These are phyloP conservation scores for Melospiza georgiana DNA, from an alignment of 2,113 vertebrate species.

Conservation along the genomic window DNA sequence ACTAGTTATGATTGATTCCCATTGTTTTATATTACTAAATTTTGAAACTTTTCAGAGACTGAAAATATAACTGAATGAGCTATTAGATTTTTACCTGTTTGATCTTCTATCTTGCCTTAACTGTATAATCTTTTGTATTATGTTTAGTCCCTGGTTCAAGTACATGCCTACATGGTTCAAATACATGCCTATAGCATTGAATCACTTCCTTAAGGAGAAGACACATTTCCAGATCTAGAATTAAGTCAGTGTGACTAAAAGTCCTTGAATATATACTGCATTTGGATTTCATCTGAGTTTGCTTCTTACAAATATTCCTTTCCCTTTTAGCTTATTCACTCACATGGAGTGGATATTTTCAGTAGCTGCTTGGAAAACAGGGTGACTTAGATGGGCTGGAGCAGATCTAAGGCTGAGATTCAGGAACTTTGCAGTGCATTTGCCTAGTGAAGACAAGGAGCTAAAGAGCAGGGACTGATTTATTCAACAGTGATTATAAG, in stretches of 20 bases:
- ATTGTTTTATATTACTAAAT: not conserved
- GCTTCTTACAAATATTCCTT: not conserved
- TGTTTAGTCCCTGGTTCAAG: not conserved
- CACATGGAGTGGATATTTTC: not conserved
- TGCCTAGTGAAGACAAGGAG: not conserved
- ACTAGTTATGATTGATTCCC: not conserved
- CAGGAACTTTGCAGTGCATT: not conserved
- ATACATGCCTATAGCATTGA: not conserved
- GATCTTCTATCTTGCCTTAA: not conserved
- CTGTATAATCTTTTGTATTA: not conserved
- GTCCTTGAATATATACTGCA: not conserved
- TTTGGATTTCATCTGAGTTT: constrained; percentile 5
- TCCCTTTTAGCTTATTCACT: not conserved
- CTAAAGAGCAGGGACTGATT: not conserved
- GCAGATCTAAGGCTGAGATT: not conserved
- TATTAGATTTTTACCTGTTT: not conserved
- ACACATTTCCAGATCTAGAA: not conserved
- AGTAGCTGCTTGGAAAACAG: not conserved
- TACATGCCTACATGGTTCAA: not conserved
- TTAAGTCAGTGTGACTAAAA: not conserved
- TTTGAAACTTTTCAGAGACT: not conserved
- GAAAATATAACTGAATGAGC: not conserved
- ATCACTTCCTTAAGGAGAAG: not conserved
- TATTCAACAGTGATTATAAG: not conserved
- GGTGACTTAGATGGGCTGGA: not conserved